Percentiles rank a stretch among this genome's conserved stretches.
These are phyloP conservation scores for Diadophis punctatus DNA, from an alignment of 2,113 vertebrate species.

Conservation along the genomic window DNA sequence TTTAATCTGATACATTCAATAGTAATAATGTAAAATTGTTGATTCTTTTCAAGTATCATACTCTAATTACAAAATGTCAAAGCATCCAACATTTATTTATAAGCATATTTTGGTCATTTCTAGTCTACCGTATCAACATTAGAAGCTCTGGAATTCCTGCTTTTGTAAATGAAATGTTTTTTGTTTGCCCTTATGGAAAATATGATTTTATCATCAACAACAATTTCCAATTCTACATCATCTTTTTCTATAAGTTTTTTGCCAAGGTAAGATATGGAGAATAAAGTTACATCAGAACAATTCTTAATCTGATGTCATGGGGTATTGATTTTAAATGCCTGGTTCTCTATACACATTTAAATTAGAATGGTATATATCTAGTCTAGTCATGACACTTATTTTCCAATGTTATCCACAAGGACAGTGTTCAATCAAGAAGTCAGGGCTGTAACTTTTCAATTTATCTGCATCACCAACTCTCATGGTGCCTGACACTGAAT, in stretches of 20 bases:
- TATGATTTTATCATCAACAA: neutral
- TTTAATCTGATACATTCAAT: neutral
- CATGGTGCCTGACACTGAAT: constrained; percentile 32
- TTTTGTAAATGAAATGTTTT: neutral
- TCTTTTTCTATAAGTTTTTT: neutral
- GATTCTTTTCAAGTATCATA: neutral
- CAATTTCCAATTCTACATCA: neutral
- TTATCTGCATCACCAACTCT: neutral
- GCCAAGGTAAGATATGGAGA: neutral
- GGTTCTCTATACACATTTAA: neutral
- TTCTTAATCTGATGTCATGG: neutral
- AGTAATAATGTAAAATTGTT: neutral
- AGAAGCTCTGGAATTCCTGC: neutral
- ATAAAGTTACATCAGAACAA: neutral
- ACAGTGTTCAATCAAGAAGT: neutral
- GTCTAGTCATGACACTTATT: neutral
- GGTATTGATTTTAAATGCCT: neutral
- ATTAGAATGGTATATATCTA: neutral
- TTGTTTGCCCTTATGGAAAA: neutral
- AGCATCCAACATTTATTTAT: neutral
- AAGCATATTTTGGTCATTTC: neutral
- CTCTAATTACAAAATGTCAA: neutral
- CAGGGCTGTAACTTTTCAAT: constrained; percentile 7
- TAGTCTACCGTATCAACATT: neutral
- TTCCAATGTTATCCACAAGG: constrained; percentile 11